Evolutionary conservation across 2,113 vertebrate genomes (phyloP), one percentile per base, ranked within the genome.

Genomic region (Colinus virginianus): DNA sequence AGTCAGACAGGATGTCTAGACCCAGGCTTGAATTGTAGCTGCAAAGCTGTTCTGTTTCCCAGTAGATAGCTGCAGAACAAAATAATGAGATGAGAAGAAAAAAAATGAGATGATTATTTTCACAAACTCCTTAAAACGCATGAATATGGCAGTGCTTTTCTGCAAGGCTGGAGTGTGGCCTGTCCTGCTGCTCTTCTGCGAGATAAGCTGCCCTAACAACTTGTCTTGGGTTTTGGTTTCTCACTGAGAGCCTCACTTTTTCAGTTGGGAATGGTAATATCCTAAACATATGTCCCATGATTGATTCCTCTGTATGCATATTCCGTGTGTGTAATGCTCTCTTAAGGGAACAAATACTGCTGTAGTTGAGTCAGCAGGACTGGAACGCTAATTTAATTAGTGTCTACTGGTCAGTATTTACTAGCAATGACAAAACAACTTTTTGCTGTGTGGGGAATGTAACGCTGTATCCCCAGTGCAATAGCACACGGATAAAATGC

Each of bases 321-420:
- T 36, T 55, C 81, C 23, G 51, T 2, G 20, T 7, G 30, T 70
- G 67, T 5, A 84, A 30, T 28, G 19, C 55, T 92, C 84, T 90
- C 92, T 49, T 56, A 49, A 92, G 95, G 87, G 84, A 90, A 9
- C 67, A 58, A 88, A 62, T 38, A 22, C 17, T 38, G 75, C 64
- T 82, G 70, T 62, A 68, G 26, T 49, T 76, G 84, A 88, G 86
- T 34, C 90, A 92, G 74, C 53, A 82, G 67, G 80, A 87, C 68
- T 84, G 88, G 80, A 93, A 87, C 59, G 38, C 38, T 90, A 72
- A 55, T 90, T 82, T 79, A 68, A 89, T 94, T 69, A 5, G 58
- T 72, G 86, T 32, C 45, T 88, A 92, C 63, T 74, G 58, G 74
- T 93, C 90, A 92, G 46, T 93, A 90, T 95, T 93, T 93, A 89